A percentile compares a stretch with the other conserved stretches of the same genome.
phyloP scores from a whole-genome alignment of 2,797 vertebrate genomes.

The Nasua narica region DNA sequence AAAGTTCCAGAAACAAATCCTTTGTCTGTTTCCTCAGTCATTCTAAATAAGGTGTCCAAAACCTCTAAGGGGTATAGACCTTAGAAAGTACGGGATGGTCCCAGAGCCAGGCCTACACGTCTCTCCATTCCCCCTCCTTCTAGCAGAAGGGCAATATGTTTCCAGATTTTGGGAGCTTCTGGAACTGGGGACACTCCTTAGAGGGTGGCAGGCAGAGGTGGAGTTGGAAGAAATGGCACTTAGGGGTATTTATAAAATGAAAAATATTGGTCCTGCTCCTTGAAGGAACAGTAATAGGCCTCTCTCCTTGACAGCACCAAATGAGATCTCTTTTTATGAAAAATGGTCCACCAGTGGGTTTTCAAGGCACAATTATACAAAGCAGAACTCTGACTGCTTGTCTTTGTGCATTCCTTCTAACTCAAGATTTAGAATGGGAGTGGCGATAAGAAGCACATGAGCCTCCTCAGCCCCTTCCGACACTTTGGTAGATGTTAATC shows the following conservation, averaged over 20 bases:
- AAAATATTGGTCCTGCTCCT: not conserved
- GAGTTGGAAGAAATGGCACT: not conserved
- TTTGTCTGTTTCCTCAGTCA: not conserved
- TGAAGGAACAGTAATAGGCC: not conserved
- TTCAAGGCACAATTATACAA: not conserved
- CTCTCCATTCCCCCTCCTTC: not conserved
- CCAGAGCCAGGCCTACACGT: not conserved
- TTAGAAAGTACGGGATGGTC: not conserved
- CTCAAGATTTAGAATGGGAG: not conserved
- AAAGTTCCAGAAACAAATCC: not conserved
- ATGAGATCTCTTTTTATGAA: not conserved
- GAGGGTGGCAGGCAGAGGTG: not conserved
- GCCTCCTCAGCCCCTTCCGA: not conserved
- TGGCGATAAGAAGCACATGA: not conserved
- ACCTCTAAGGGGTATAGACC: not conserved
- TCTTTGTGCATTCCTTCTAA: not conserved
- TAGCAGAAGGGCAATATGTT: not conserved
- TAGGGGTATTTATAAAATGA: not conserved
- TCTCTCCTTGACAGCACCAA: not conserved
- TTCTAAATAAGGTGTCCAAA: not conserved
- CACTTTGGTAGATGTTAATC: not conserved
- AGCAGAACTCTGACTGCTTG: not conserved
- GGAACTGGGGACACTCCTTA: not conserved
- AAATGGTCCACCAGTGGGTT: not conserved
- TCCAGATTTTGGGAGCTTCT: not conserved